These are phyloP conservation scores for Chaetodon trifascialis DNA, from an alignment of 2,113 vertebrate genomes.

Conservation along the genomic window DNA sequence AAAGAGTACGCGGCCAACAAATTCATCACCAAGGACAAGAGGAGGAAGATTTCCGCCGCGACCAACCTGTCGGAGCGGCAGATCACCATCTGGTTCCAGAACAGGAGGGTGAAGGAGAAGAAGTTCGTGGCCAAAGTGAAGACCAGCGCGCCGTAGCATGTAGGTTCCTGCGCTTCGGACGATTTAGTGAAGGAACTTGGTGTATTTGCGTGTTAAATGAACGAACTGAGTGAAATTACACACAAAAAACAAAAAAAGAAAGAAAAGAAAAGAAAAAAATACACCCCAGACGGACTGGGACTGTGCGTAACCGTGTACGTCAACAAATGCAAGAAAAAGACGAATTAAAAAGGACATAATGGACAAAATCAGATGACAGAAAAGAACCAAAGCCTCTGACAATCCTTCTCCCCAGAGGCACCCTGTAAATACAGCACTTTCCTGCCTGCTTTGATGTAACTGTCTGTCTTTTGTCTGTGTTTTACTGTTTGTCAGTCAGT, in stretches of 20 bases:
- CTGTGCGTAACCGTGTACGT: slow-evolving; percentile 23
- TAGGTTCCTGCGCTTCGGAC: slow-evolving; percentile 8
- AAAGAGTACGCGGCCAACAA: slow-evolving; percentile 94
- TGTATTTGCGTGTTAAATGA: slow-evolving; percentile 32
- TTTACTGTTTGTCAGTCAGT: slow-evolving; percentile 61
- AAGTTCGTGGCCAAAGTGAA: slow-evolving; percentile 95
- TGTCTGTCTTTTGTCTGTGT: slow-evolving; percentile 61
- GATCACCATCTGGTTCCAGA: slow-evolving; percentile 99
- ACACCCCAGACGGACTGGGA: slow-evolving; percentile 38
- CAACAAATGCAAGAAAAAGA: slow-evolving; percentile 45
- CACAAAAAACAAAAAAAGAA: slow-evolving; percentile 19
- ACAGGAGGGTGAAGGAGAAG: slow-evolving; percentile 95
- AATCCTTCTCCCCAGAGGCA: slow-evolving; percentile 41
- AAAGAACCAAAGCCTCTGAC: slow-evolving; percentile 54
- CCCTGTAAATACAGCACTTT: slow-evolving; percentile 74
- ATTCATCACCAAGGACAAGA: slow-evolving; percentile 97
- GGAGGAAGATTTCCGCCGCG: slow-evolving; percentile 91
- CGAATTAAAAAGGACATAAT: slow-evolving; percentile 27
- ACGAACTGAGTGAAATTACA: slow-evolving; percentile 23
- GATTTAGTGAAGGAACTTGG: neutral
- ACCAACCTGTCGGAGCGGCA: slow-evolving; percentile 95
- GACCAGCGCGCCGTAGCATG: slow-evolving; percentile 80
- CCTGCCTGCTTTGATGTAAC: slow-evolving; percentile 72
- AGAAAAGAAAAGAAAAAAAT: slow-evolving; percentile 19
- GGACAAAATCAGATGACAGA: slow-evolving; percentile 46